Evolutionary conservation across 2,797 vertebrate species (phyloP).

Genomic region (Danio kyathit): DNA sequence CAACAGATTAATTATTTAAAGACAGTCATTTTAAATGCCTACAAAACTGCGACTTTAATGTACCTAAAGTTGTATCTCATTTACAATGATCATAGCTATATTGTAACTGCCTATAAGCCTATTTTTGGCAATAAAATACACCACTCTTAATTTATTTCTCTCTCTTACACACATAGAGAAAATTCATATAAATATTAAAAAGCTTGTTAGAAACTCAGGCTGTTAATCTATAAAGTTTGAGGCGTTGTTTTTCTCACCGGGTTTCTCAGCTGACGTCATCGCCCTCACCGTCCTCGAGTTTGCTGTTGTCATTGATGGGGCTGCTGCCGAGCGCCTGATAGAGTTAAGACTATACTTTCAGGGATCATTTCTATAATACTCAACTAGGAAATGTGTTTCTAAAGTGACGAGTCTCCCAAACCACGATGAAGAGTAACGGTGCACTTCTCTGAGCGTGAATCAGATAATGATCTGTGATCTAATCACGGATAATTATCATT

Average conservation of each 20-base stretch:
- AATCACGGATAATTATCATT: constrained; percentile 33
- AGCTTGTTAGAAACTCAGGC: no score
- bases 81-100: no score
- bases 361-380: constrained; percentile 81
- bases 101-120: no score
- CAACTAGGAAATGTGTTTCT: constrained; percentile 73
- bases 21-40: no score
- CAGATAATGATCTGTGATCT: background rate
- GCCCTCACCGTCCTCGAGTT: background rate
- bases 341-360: constrained; percentile 80
- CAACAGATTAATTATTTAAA: no score
- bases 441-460: constrained; percentile 64
- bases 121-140: no score
- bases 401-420: constrained; percentile 69
- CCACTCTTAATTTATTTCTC: no score
- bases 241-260: background rate
- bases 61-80: no score
- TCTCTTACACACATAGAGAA: no score
- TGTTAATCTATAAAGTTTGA: background rate
- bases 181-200: no score
- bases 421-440: constrained; percentile 70
- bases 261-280: background rate
- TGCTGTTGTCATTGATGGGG: fast-evolving
- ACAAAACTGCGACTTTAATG: no score
- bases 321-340: fast-evolving